Percentiles rank a stretch among this genome's conserved stretches.
phyloP scores from a whole-genome alignment of 2,888 invertebrate species.

The Rhimphoctona megacephalus region DNA sequence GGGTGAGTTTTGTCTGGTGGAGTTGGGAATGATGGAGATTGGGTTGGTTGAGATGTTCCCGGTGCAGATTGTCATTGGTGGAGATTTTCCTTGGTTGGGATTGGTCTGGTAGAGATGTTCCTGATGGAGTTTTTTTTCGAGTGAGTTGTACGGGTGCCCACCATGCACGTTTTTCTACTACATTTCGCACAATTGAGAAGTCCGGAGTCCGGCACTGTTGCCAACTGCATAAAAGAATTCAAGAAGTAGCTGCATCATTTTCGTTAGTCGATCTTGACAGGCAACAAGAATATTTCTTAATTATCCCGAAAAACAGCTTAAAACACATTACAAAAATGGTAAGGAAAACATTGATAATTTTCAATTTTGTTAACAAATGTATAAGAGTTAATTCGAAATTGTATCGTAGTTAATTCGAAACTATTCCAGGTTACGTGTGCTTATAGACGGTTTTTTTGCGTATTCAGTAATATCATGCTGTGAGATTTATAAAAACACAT shows the following conservation, averaged over 20 bases:
- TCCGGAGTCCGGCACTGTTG: slow-evolving; percentile 14
- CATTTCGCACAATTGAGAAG: not conserved
- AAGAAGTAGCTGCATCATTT: slow-evolving; percentile 68
- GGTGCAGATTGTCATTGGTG: no score
- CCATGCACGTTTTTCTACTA: no score
- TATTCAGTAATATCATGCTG: not conserved
- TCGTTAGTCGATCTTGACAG: slow-evolving; percentile 49
- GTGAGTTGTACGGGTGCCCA: no score
- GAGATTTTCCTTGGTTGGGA: no score
- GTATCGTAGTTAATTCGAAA: not conserved
- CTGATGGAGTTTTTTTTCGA: no score
- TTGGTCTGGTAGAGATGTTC: no score
- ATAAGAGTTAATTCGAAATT: not conserved
- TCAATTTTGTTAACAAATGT: not conserved
- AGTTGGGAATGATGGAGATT: no score
- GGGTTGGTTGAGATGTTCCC: no score
- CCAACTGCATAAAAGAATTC: slow-evolving; percentile 25
- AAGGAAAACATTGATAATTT: slow-evolving; percentile 7
- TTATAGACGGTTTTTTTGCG: not conserved
- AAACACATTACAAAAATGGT: slow-evolving; percentile 55
- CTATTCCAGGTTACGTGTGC: slow-evolving; percentile 56
- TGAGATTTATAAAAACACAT: not conserved
- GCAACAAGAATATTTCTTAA: slow-evolving; percentile 18
- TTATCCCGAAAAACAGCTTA: slow-evolving; percentile 10
- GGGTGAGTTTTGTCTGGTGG: no score